Conservation (phyloP, 1,140 invertebrate species). For the Orchesella cincta region DNA sequence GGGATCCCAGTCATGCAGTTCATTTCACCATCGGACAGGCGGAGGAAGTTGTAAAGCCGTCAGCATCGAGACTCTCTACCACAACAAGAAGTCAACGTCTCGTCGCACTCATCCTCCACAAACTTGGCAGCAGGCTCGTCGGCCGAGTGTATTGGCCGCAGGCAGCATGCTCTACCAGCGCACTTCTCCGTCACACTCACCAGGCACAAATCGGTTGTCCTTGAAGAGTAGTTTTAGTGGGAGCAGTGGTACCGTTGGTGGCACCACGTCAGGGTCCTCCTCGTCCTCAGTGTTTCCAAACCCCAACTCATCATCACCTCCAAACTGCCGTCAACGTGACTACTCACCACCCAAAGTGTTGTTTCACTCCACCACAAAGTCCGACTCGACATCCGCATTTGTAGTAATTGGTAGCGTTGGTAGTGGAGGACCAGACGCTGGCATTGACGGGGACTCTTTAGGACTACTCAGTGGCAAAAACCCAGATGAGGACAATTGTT, state of each 20-base stretch:
- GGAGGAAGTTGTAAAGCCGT: too few relatives aligned
- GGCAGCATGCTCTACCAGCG: slow-evolving; percentile 8
- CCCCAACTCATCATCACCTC: background rate
- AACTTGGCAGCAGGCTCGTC: background rate
- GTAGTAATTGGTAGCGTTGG: background rate
- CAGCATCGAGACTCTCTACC: background rate
- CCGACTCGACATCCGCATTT: background rate
- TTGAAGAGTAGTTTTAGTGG: background rate
- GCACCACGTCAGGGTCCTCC: background rate
- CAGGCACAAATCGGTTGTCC: background rate
- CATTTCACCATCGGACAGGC: background rate
- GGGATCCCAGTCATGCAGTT: slow-evolving; percentile 48
- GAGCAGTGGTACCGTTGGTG: background rate
- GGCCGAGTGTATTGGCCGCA: background rate
- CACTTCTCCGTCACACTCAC: background rate
- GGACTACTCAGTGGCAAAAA: slow-evolving; percentile 32
- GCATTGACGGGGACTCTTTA: slow-evolving; percentile 18
- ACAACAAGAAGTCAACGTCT: background rate
- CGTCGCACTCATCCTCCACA: slow-evolving; percentile 4
- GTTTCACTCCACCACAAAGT: slow-evolving; percentile 27
- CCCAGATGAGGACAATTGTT: slow-evolving; percentile 45
- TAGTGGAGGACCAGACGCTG: background rate
- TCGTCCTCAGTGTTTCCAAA: too few relatives aligned
- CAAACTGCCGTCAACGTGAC: background rate
- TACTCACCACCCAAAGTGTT: slow-evolving; percentile 36